Evolutionary conservation across 1,140 invertebrate genomes (phyloP).

Genomic region (Geopemphigus sp.): DNA sequence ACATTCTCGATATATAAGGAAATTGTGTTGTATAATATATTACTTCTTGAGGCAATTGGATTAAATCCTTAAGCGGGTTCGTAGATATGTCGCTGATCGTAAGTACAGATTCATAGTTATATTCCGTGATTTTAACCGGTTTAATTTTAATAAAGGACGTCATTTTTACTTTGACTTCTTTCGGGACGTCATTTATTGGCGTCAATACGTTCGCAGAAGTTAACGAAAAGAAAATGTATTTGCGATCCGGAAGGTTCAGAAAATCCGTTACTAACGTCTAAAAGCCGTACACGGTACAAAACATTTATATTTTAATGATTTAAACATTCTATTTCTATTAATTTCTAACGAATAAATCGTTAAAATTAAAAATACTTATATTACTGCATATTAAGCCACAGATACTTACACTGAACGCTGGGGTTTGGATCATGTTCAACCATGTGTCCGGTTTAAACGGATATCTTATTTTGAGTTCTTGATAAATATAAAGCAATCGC

Average conservation of each 20-base stretch:
- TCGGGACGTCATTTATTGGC: slow-evolving; percentile 1
- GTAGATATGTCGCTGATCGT: slow-evolving; percentile 80
- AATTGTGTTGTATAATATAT: neutral
- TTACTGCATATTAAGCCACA: no score
- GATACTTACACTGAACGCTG: no score
- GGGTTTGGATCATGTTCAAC: no score
- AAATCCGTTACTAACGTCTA: slow-evolving; percentile 1
- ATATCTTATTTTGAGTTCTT: no score
- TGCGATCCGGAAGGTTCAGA: neutral
- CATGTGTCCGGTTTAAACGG: no score
- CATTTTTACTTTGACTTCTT: slow-evolving; percentile 1
- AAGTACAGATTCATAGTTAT: slow-evolving; percentile 57
- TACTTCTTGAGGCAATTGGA: slow-evolving; percentile 68
- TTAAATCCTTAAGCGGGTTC: slow-evolving; percentile 74
- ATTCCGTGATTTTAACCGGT: slow-evolving; percentile 55
- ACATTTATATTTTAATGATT: no score
- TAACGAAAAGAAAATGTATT: neutral
- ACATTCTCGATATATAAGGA: no score
- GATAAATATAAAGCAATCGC: no score
- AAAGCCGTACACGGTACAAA: neutral
- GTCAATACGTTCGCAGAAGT: neutral
- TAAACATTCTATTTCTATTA: no score
- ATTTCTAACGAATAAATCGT: no score
- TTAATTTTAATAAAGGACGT: slow-evolving; percentile 55
- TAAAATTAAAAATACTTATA: no score